phyloP scores from a whole-genome alignment of 2,797 vertebrate species.

The Sebastes aleutianus region DNA sequence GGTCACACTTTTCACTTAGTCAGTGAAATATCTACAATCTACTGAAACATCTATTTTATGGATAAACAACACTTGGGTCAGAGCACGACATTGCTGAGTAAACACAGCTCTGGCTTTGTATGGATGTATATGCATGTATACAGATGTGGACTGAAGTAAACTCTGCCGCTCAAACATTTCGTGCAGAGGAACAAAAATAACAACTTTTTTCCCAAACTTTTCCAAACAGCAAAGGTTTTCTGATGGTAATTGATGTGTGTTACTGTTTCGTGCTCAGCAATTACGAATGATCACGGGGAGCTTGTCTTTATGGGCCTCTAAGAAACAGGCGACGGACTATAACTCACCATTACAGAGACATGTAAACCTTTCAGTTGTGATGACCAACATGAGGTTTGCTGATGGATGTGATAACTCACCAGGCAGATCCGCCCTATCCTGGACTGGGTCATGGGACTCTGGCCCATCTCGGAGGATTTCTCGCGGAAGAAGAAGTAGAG shows the following conservation, averaged over 20 bases:
- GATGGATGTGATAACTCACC: conserved; percentile 79
- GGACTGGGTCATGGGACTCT: conserved; percentile 93
- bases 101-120: conserved; percentile 33
- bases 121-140: conserved; percentile 35
- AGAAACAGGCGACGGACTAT: conserved; percentile 20
- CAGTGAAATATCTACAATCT: not conserved
- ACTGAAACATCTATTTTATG: not conserved
- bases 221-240: conserved; percentile 26
- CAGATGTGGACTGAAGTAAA: conserved; percentile 41
- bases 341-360: conserved; percentile 41
- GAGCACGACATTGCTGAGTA: conserved; percentile 12
- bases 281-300: conserved; percentile 41
- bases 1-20: not conserved
- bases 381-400: conserved; percentile 42
- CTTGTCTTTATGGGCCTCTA: conserved; percentile 27
- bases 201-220: conserved; percentile 30
- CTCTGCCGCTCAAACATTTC: conserved; percentile 41
- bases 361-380: conserved; percentile 34
- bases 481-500: conserved; percentile 99
- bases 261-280: conserved; percentile 12
- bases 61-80: conserved; percentile 19
- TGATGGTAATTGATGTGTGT: conserved; percentile 15
- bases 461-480: conserved; percentile 91
- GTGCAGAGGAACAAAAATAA: conserved; percentile 49
- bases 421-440: conserved; percentile 97